These are phyloP conservation scores for Microcebus tavaratra DNA, from an alignment of 2,113 vertebrate species.

Conservation along the genomic window DNA sequence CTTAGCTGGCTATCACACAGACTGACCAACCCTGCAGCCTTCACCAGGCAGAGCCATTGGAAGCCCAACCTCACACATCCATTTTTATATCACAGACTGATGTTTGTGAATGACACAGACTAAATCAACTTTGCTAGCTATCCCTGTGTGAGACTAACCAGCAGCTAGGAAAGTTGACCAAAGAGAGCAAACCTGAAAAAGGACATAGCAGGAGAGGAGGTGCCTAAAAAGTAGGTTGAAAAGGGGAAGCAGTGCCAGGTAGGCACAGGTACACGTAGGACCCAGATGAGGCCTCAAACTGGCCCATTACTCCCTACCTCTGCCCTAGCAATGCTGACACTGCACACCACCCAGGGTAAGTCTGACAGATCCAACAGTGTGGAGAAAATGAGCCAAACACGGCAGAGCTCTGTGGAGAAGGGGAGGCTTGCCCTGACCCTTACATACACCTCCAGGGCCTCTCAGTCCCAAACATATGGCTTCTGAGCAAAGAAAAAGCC, in stretches of 20 bases:
- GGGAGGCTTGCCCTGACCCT: not conserved
- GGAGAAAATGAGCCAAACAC: not conserved
- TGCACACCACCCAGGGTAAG: no score
- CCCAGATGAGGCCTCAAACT: not conserved
- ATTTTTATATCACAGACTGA: not conserved
- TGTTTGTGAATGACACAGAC: not conserved
- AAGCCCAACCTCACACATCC: not conserved
- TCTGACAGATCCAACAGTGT: not conserved
- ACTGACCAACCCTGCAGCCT: not conserved
- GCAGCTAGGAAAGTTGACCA: not conserved
- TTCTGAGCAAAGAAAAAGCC: not conserved
- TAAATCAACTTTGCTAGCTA: not conserved
- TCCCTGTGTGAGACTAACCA: not conserved
- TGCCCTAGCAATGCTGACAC: not conserved
- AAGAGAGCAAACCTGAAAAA: not conserved
- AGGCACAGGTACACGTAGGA: not conserved
- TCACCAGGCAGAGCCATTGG: not conserved
- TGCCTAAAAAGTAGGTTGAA: not conserved
- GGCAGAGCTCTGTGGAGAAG: not conserved
- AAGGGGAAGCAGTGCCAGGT: not conserved
- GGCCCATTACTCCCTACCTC: not conserved
- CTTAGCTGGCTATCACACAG: not conserved
- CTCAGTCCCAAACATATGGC: not conserved
- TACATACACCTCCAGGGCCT: not conserved
- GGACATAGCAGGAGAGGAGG: not conserved